Percentiles rank a stretch among this genome's conserved stretches.
phyloP scores from a whole-genome alignment of 2,888 invertebrate genomes.

The Lepetodrilus schrolli region DNA sequence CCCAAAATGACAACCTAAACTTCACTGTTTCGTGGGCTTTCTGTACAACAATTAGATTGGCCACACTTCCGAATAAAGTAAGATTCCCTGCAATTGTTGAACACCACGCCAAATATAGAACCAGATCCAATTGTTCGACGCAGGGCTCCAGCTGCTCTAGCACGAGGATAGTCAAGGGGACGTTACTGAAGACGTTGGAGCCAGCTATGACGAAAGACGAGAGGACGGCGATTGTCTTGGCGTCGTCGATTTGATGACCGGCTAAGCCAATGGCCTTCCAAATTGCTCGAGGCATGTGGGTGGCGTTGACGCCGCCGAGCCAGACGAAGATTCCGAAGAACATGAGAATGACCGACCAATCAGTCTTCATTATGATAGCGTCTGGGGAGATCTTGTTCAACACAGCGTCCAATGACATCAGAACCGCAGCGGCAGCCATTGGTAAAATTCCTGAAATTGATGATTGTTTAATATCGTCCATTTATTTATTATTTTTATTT shows the following conservation, averaged over 20 bases:
- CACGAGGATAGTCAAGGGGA: conserved; percentile 48
- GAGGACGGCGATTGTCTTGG: conserved; percentile 32
- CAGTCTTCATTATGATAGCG: conserved; percentile 37
- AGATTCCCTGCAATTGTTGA: conserved; percentile 50
- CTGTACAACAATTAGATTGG: conserved; percentile 48
- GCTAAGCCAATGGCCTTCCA: conserved; percentile 43
- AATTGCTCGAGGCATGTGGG: conserved; percentile 41
- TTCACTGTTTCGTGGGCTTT: conserved; percentile 35
- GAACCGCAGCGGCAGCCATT: conserved; percentile 41
- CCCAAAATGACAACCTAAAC: conserved; percentile 33
- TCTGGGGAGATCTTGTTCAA: conserved; percentile 36
- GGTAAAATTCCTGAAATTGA: conserved; percentile 45
- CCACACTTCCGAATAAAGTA: conserved; percentile 50
- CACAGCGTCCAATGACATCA: conserved; percentile 41
- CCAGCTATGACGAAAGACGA: conserved; percentile 41
- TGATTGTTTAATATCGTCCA: neutral
- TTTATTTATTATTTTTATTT: neutral
- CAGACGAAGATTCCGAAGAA: conserved; percentile 50
- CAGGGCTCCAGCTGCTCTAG: conserved; percentile 47
- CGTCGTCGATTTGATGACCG: neutral
- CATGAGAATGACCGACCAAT: conserved; percentile 50
- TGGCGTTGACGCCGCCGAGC: conserved; percentile 47
- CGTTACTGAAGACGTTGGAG: conserved; percentile 51
- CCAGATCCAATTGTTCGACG: conserved; percentile 39
- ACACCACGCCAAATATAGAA: conserved; percentile 48